phyloP scores from a whole-genome alignment of 1,140 invertebrate genomes.

The Tetranychus urticae region DNA sequence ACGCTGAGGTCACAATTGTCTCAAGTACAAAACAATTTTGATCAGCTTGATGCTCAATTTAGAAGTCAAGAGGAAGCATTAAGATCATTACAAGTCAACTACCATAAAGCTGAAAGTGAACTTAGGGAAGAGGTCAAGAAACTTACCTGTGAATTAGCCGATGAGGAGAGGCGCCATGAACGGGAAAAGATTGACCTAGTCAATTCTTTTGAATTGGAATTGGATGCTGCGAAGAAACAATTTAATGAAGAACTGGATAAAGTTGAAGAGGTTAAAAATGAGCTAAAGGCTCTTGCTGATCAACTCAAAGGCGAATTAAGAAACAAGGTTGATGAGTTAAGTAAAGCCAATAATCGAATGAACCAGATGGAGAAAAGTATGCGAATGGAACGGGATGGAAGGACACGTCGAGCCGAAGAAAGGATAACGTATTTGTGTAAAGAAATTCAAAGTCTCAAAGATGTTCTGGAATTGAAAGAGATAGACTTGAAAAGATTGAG shows the following conservation, averaged over 20 bases:
- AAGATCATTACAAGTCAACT: not conserved
- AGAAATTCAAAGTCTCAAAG: not conserved
- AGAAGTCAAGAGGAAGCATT: not conserved
- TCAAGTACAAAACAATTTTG: not conserved
- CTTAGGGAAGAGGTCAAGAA: not conserved
- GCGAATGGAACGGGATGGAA: not conserved
- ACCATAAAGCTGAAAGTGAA: not conserved
- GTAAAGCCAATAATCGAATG: too few species aligned
- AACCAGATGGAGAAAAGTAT: not conserved
- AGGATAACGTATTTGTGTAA: not conserved
- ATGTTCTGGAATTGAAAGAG: not conserved
- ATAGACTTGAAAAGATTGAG: not conserved
- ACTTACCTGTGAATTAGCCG: not conserved
- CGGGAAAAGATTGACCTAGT: not conserved
- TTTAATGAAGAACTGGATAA: not conserved
- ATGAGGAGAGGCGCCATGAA: not conserved
- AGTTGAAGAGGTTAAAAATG: not conserved
- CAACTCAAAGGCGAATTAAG: not conserved
- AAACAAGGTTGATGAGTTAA: too few species aligned
- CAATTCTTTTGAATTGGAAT: not conserved
- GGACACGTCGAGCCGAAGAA: not conserved
- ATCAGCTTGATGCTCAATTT: not conserved
- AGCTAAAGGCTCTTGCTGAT: not conserved
- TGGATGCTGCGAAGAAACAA: not conserved
- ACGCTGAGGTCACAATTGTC: not conserved